Percentiles rank a stretch among this genome's conserved stretches.
These are phyloP conservation scores for Nomada ruficornis DNA, from an alignment of 2,888 invertebrate genomes.

Conservation along the genomic window DNA sequence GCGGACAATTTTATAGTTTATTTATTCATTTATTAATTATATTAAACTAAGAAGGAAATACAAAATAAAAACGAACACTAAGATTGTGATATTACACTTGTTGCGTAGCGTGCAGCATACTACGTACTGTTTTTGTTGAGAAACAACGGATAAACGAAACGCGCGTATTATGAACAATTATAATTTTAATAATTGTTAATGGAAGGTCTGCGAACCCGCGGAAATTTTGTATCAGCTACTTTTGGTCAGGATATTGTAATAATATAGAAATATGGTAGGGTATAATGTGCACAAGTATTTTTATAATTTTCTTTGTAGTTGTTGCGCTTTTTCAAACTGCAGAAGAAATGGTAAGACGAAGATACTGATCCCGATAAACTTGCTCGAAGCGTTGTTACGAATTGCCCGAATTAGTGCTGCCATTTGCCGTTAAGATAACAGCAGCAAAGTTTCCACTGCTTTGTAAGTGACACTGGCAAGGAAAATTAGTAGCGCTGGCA, in stretches of 20 bases:
- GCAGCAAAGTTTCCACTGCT: not conserved
- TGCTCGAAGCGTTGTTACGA: slow-evolving; percentile 6
- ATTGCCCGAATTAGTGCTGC: slow-evolving; percentile 18
- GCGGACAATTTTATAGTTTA: too few relatives aligned
- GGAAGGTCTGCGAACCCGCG: too few relatives aligned
- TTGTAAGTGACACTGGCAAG: not conserved
- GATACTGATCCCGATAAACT: slow-evolving; percentile 18
- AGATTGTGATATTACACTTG: too few relatives aligned
- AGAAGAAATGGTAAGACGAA: not conserved
- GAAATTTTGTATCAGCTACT: too few relatives aligned
- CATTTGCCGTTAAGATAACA: slow-evolving; percentile 14
- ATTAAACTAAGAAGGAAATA: too few relatives aligned
- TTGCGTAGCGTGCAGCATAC: too few relatives aligned
- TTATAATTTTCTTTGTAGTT: not conserved
- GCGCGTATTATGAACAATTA: too few relatives aligned
- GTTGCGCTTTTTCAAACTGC: not conserved
- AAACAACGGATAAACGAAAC: too few relatives aligned
- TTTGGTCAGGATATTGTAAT: not conserved
- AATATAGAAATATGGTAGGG: not conserved
- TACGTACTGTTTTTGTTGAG: too few relatives aligned
- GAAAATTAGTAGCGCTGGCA: not conserved
- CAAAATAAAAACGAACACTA: too few relatives aligned
- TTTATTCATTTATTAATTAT: too few relatives aligned
- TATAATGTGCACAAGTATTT: not conserved
- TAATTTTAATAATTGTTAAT: too few relatives aligned